phyloP scores from a whole-genome alignment of 2,888 invertebrate species.

The Ptychoptera contaminata region DNA sequence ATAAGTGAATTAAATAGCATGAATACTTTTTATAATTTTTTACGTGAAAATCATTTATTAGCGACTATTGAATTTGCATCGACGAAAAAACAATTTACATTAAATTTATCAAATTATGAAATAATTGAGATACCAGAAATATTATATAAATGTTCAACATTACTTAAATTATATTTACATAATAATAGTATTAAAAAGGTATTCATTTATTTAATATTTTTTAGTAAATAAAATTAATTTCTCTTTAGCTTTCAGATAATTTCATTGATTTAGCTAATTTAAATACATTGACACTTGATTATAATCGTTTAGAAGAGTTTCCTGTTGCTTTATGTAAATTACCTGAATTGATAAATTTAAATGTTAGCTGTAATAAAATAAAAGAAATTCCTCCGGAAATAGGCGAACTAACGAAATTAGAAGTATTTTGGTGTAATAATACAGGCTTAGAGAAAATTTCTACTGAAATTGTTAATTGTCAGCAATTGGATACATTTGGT shows the following conservation, averaged over 20 bases:
- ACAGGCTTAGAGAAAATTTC: constrained; percentile 40
- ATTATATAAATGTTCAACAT: constrained; percentile 37
- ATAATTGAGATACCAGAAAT: constrained; percentile 41
- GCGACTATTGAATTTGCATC: constrained; percentile 49
- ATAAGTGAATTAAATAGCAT: constrained; percentile 20
- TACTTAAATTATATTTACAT: constrained; percentile 46
- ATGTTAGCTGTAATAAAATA: constrained; percentile 50
- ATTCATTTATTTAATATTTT: constrained; percentile 13
- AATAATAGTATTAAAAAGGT: constrained; percentile 41
- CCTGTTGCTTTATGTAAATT: constrained; percentile 43
- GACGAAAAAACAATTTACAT: constrained; percentile 38
- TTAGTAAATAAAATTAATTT: background rate
- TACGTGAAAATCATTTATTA: constrained; percentile 49
- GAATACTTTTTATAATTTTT: constrained; percentile 50
- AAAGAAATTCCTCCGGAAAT: constrained; percentile 40
- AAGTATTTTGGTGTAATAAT: constrained; percentile 52
- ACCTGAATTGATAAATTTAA: constrained; percentile 41
- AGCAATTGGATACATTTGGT: constrained; percentile 46
- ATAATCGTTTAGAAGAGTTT: constrained; percentile 42
- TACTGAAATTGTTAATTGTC: constrained; percentile 42
- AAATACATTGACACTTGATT: constrained; percentile 46
- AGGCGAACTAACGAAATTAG: constrained; percentile 40
- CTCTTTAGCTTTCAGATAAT: constrained; percentile 28
- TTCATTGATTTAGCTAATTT: constrained; percentile 38
- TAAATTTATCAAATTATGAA: constrained; percentile 48